Base-by-base conservation (phyloP, 2,797 vertebrate species). In the Hafferia zeledoni region DNA sequence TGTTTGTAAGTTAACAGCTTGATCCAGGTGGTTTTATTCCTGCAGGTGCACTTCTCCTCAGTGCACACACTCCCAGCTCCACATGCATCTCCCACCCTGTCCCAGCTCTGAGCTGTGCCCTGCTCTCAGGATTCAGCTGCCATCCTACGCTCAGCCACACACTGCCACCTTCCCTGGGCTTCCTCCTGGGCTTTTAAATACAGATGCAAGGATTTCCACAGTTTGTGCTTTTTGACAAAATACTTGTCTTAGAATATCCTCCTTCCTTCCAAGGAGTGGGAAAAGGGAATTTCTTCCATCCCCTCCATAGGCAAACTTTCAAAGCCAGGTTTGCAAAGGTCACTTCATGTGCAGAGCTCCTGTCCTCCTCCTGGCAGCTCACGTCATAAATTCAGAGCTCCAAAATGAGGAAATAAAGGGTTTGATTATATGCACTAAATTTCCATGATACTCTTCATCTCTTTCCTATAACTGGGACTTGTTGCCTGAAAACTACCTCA, bases 371-470 rank as follows among this genome's bases (percentile, higher is more conserved):
- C 70, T 76, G 64, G 57, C 44, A 64, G 61, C 10, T 49, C 77
- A 63, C 63, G 19, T 70, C 83, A 56, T 95, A 96, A 95, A 96
- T 87, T 52, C 52, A 52, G 59, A 59, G 67, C 37, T 92, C 59
- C 74, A 79, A 78, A 86, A 94, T 64, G 83, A 86, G 55, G 63
- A 87, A 82, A 95, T 94, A 96, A 95, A 95, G 90, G 52, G 11
- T 83, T 84, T 94, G 80, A 96, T 95, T 93, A 79, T 70, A 74
- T 46, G 67, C 68, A 89, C 80, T 96, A 93, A 95, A 95, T 93
- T 93, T 91, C 92, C 91, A 87, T 31, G 74, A 56, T 94, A 90
- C 70, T 87, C 91, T 93, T 91, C n/a, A 76, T 86, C 74, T 93
- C 55, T 82, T 65, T 76, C 60, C 65, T 47, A 82, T 92, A 77